A percentile compares a stretch with the other conserved stretches of the same genome.
Evolutionary conservation across 2,888 invertebrate genomes (phyloP).

Genomic region (Pandemis cinnamomeana): DNA sequence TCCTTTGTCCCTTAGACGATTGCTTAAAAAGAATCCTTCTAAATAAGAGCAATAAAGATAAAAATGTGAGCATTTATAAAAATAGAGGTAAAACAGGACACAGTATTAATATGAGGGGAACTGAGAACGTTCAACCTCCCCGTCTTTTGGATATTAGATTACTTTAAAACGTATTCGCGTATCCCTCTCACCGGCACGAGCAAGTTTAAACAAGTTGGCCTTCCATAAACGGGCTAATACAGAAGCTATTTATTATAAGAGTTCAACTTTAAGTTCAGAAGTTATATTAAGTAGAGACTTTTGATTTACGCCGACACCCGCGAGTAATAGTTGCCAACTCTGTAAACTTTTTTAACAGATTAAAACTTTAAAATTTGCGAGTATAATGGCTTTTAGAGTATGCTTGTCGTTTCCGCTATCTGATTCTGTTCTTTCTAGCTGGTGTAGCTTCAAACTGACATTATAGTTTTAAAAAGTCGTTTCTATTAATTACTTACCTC

Average conservation of each 20-base stretch:
- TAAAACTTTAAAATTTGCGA: slow-evolving; percentile 29
- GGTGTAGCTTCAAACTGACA: not conserved
- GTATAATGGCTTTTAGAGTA: slow-evolving; percentile 7
- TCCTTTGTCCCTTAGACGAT: too few species aligned
- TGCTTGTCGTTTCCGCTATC: slow-evolving; percentile 13
- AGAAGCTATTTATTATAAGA: slow-evolving; percentile 39
- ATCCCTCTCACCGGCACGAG: slow-evolving; percentile 2
- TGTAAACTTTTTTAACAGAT: slow-evolving; percentile 29
- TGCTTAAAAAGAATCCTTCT: too few species aligned
- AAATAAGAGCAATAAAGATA: not conserved
- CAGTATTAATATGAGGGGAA: not conserved
- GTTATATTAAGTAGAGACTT: slow-evolving; percentile 39
- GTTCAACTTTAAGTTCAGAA: slow-evolving; percentile 34
- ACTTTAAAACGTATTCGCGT: slow-evolving; percentile 7
- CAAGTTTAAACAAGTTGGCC: slow-evolving; percentile 40
- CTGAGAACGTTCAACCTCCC: not conserved
- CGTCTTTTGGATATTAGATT: slow-evolving; percentile 1
- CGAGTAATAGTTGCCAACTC: slow-evolving; percentile 39
- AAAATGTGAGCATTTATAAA: not conserved
- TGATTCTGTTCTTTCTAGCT: not conserved
- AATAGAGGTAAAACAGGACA: not conserved
- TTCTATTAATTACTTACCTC: too few species aligned
- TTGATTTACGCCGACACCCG: slow-evolving; percentile 38
- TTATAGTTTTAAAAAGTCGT: too few species aligned
- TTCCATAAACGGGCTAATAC: slow-evolving; percentile 37